Percentiles rank a stretch among this genome's conserved stretches.
Conservation (phyloP, 2,888 invertebrate species). For the Aphidoletes aphidimyza region DNA sequence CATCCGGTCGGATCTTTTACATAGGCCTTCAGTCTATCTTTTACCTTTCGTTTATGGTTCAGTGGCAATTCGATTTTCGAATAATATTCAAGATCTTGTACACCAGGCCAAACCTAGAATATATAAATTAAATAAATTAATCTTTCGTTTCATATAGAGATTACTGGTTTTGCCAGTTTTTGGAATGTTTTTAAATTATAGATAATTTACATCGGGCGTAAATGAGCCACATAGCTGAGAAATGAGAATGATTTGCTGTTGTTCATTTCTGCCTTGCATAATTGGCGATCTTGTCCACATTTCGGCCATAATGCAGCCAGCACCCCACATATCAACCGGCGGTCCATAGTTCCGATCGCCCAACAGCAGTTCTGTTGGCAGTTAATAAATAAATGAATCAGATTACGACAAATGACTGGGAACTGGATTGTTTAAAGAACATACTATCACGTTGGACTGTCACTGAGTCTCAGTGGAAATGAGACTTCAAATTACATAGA, state of each 20-base stretch:
- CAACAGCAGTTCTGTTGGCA: constrained; percentile 67
- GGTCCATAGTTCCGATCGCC: constrained; percentile 96
- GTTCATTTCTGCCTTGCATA: constrained; percentile 96
- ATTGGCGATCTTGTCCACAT: constrained; percentile 98
- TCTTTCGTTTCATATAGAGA: background rate
- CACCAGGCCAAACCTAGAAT: constrained; percentile 89
- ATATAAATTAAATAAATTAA: background rate
- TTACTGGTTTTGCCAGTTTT: background rate
- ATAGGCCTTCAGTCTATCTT: constrained; percentile 87
- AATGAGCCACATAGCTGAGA: constrained; percentile 89
- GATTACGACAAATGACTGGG: no score
- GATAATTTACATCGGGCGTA: background rate
- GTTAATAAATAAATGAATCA: no score
- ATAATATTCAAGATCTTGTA: constrained; percentile 88
- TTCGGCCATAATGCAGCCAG: constrained; percentile 99
- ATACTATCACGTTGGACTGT: no score
- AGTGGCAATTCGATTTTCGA: constrained; percentile 88
- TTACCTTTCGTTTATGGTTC: constrained; percentile 85
- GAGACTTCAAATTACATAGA: no score
- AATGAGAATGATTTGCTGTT: constrained; percentile 93
- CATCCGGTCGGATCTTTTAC: constrained; percentile 92
- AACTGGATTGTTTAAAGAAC: no score
- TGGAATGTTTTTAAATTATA: background rate
- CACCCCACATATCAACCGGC: constrained; percentile 96
- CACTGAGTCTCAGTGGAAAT: no score